Evolutionary conservation across 1,140 invertebrate genomes (phyloP), one percentile per base, ranked within the genome.

Genomic region (Zophobas atratus): DNA sequence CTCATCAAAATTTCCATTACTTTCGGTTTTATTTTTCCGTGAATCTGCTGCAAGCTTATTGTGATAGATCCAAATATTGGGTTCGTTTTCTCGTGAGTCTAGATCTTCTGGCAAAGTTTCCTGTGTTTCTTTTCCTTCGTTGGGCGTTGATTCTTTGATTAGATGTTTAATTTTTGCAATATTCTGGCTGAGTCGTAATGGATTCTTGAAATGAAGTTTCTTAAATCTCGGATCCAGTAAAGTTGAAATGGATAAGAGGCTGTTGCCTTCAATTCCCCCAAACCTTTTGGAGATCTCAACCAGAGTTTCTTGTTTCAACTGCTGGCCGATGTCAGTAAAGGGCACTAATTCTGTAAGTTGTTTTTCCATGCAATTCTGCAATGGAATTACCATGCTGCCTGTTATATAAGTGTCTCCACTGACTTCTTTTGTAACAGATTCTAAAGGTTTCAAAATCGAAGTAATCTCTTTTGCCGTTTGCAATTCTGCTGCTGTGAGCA

Each of bases 401-500:
- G 41, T 46, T 20, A 76, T 20, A 49, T 76, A 76, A 0, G 57
- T 39, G 1, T 67, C 78, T 67, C 53, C 74, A 63, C 74, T 60
- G 8, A 77, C 55, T 5, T 48, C 36, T 71, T 36, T 77, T 5
- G 56, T 63, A 33, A 48, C 41, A 2, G 35, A 2, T 75, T 75
- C 55, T n/a, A 75, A 6, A 33, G 80, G 80, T 33, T 67, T n/a
- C 6, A 81, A 38, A 4, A 81, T 75, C n/a, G 57, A 35, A 67
- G 67, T 49, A 1, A 81, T 35, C 57, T 81, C 78, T 76, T 78
- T 72, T 1, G 72, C 43, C 32, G 78, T 72, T 32, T 67, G 1
- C 78, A 78, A 81, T 53, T 76, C 77, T 56, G 76, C 77, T 32
- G n/a, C 39, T 41, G 32, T 49, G 35, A 79, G 60, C 6, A 72